Conservation (phyloP, 2,888 invertebrate genomes). For the Aleiodes alternator region DNA sequence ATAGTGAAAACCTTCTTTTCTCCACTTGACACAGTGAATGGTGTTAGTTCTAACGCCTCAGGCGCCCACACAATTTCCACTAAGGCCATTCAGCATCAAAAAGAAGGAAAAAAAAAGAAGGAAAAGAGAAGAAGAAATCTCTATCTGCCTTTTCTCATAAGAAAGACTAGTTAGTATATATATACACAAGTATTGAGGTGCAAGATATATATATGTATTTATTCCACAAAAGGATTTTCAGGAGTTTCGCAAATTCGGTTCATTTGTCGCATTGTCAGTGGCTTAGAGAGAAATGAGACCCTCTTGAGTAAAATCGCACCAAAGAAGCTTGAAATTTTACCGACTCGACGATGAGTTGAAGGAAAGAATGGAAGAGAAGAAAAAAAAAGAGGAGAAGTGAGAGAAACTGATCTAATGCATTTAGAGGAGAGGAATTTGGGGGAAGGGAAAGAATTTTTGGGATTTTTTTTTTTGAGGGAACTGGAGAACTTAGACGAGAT, state of each 20-base stretch:
- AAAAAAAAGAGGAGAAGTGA: slow-evolving; percentile 29
- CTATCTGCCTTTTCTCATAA: slow-evolving; percentile 28
- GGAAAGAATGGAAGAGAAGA: slow-evolving; percentile 4
- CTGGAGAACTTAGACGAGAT: too few species aligned
- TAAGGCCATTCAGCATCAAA: slow-evolving; percentile 61
- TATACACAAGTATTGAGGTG: slow-evolving; percentile 17
- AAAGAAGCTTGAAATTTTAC: slow-evolving; percentile 74
- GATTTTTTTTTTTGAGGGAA: not conserved
- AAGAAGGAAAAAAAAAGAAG: not conserved
- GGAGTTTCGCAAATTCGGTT: slow-evolving; percentile 75
- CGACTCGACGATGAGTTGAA: slow-evolving; percentile 57
- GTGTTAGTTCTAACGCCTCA: slow-evolving; percentile 75
- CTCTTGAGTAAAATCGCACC: slow-evolving; percentile 67
- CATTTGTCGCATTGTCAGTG: slow-evolving; percentile 74
- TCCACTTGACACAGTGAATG: slow-evolving; percentile 72
- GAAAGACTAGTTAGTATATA: slow-evolving; percentile 3
- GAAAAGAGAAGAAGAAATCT: slow-evolving; percentile 13
- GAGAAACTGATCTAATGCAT: slow-evolving; percentile 16
- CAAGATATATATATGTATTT: slow-evolving; percentile 23
- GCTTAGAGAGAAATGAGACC: slow-evolving; percentile 71
- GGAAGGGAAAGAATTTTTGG: slow-evolving; percentile 50
- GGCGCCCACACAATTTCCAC: slow-evolving; percentile 56
- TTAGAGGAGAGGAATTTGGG: slow-evolving; percentile 6
- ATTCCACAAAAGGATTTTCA: slow-evolving; percentile 47
- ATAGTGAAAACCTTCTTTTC: slow-evolving; percentile 59